phyloP scores from a whole-genome alignment of 1,140 invertebrate genomes.

The Steinernema feltiae region DNA sequence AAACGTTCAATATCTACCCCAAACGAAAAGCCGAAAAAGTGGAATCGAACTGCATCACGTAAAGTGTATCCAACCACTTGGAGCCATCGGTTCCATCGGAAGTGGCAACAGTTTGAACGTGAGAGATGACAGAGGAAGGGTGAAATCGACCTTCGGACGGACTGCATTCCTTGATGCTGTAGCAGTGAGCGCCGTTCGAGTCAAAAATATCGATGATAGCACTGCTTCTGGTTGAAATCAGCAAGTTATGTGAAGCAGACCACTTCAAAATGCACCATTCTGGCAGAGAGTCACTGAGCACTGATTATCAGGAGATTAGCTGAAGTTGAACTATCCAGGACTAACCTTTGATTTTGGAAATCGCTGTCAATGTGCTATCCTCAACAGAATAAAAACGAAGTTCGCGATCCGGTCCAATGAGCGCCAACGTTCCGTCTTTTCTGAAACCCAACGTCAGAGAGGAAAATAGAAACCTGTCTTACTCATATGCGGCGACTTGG shows the following conservation, averaged over 20 bases:
- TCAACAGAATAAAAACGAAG: neutral
- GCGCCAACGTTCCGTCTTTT: neutral
- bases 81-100: neutral
- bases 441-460: neutral
- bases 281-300: neutral
- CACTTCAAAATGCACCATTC: conserved; percentile 5
- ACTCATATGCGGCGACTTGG: neutral
- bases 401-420: neutral
- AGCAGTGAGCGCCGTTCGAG: neutral
- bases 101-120: neutral
- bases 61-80: neutral
- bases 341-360: neutral
- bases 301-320: neutral
- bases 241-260: neutral
- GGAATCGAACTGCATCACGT: conserved; percentile 7
- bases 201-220: neutral
- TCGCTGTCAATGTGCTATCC: neutral
- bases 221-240: neutral
- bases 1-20: neutral
- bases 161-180: neutral
- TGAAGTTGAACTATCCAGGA: neutral
- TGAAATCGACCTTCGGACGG: neutral
- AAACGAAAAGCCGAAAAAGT: neutral
- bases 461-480: neutral
- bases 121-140: neutral